Conservation (phyloP, 2,113 vertebrate species). For the Carassius auratus region DNA sequence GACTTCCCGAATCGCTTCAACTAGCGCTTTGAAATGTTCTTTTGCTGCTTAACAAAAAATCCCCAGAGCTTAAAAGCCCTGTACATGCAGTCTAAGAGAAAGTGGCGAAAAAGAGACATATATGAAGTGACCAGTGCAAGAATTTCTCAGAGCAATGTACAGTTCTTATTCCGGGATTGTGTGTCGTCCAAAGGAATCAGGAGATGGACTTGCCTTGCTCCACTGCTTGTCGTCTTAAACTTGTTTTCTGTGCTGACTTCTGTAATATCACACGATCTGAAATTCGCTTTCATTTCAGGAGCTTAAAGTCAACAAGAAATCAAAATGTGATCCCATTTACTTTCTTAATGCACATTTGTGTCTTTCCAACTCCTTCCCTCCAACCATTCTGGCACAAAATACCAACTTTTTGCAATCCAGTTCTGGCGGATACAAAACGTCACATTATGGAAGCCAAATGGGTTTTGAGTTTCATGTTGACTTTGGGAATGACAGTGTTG, state of each 20-base stretch:
- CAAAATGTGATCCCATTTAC: not conserved
- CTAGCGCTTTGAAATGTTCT: not conserved
- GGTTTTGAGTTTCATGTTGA: not conserved
- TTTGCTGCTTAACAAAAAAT: not conserved
- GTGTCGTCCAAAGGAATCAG: not conserved
- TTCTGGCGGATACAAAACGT: not conserved
- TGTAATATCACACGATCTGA: not conserved
- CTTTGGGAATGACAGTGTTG: not conserved
- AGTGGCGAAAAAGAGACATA: not conserved
- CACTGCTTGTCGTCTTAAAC: not conserved
- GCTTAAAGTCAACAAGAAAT: conserved; percentile 5
- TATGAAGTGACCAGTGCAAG: conserved; percentile 5
- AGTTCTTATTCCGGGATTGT: not conserved
- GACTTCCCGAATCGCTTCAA: not conserved
- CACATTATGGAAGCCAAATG: not conserved
- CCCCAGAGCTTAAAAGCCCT: not conserved
- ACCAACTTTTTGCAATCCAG: not conserved
- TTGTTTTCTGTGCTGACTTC: not conserved
- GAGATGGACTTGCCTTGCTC: conserved; percentile 2
- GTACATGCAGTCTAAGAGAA: conserved; percentile 28
- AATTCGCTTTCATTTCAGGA: not conserved
- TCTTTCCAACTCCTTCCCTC: not conserved
- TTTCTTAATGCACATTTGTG: not conserved
- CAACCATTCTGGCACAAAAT: not conserved
- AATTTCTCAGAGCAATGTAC: conserved; percentile 1